Evolutionary conservation across 2,113 vertebrate genomes (phyloP), one percentile per base, ranked within the genome.

Genomic region (Entomyzon cyanotis): DNA sequence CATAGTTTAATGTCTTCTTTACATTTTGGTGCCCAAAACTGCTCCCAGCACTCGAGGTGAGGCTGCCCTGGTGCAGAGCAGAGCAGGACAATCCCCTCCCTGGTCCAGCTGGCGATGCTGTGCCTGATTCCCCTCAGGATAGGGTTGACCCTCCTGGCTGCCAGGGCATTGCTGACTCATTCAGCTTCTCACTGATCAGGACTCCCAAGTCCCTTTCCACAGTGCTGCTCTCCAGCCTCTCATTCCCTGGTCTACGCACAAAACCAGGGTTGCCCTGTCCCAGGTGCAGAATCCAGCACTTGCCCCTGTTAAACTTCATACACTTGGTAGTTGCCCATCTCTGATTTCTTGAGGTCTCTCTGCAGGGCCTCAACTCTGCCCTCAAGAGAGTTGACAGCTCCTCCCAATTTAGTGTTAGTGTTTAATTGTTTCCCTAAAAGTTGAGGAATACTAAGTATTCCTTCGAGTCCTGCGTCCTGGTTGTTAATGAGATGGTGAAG

Each of bases 31-130:
- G 1, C 17, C 30, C 25, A 18, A 22, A 79, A 7, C 58, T 71
- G 42, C 20, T 6, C 20, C 5, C 30, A 49, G 30, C 5, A 42
- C 25, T 71, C 0, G 1, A 56, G 41, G 20, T 56, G 58, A 56
- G 49, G 41, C 35, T 0, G 0, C 16, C 7, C 39, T 46, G 53
- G 39, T 9, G 33, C 55, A 37, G 49, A 71, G n/a, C 49, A 49
- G 49, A 35, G 35, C 0, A 0, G 49, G 35, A 79, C 85, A 71
- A 31, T 79, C 14, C 24, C 30, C 11, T 64, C 25, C 49, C 42
- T 64, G 21, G 21, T 17, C 67, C 0, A 0, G 16, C 20, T 63
- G 64, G 6, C 0, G 0, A 23, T 39, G 28, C n/a, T 79, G 13
- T n/a, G 1, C 56, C 65, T 79, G 65, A 30, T 63, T n/a, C 2